Base-by-base conservation (phyloP, 2,888 invertebrate genomes). In the Eutolmus rufibarbis region DNA sequence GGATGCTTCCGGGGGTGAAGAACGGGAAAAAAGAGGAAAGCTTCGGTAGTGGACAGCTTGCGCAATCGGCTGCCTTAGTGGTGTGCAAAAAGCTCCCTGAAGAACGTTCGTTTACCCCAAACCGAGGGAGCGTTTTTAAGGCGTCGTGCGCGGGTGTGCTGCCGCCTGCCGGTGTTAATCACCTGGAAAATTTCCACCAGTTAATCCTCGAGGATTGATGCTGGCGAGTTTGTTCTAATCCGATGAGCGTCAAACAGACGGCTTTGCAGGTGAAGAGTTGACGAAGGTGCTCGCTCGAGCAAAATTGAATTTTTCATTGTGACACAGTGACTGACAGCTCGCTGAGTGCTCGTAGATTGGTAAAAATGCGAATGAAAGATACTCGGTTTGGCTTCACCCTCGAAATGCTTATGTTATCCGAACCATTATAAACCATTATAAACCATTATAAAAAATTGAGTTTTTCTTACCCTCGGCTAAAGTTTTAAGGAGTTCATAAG, bases 81-180 rank as follows among this genome's bases (percentile, higher is more conserved):
- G 12, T 19, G 23, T 66, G 28, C 66, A 66, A 86, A 89, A 85
- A 88, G 81, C 88, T 87, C 87, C 86, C 86, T 88, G 89, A 89
- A 89, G 89, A 89, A 89, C 89, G 89, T 89, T 89, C 89, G 87
- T 89, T 89, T 89, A 89, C 89, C 89, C 74, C 74, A 66, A 19
- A 28, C 28, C 23, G 66, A 5, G 28, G 9, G 74, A 46, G 23
- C n/a, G 74, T 74, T 40, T 85, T 66, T 34, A n/a, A 66, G 34
- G 31, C 66, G 66, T 9, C 28, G 28, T 28, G 66, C 7, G 66
- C 66, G 66, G 66, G 23, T 28, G 66, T 8, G 28, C 8, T 74
- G 28, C 14, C 66, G 84, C 66, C 66, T 85, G 43, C 85, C 85
- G 43, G 66, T 31, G 85, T 28, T 74, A 85, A 43, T 85, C 56